Evolutionary conservation across 2,113 vertebrate species (phyloP).

Genomic region (Corythoichthys intestinalis): DNA sequence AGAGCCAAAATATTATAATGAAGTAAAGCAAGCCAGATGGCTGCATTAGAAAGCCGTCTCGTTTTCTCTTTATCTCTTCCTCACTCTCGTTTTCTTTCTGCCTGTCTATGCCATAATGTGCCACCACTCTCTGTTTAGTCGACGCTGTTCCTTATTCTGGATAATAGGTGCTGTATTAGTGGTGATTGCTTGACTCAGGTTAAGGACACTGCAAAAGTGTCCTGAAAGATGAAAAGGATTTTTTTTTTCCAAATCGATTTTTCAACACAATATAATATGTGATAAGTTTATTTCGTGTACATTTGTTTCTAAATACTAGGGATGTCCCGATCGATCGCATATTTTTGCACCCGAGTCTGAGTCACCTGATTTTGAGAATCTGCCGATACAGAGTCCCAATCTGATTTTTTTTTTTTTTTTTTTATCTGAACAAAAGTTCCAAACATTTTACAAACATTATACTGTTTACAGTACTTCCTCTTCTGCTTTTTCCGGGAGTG

Average conservation of each 20-base stretch:
- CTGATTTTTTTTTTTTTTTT: no score
- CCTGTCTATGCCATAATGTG: conserved; percentile 20
- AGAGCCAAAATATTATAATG: conserved; percentile 81
- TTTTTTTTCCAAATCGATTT: not conserved
- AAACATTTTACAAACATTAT: no score
- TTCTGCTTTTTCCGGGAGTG: no score
- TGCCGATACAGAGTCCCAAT: no score
- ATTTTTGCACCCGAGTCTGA: no score
- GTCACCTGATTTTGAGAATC: no score
- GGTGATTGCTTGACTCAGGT: conserved; percentile 22
- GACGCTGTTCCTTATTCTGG: conserved; percentile 21
- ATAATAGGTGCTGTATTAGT: conserved; percentile 29
- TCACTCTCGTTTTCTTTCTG: conserved; percentile 19
- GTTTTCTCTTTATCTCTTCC: conserved; percentile 21
- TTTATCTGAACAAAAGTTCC: no score
- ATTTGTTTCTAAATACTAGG: no score
- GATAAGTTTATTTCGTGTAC: no score
- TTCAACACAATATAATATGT: no score
- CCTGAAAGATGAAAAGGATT: not conserved
- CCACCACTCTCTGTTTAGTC: conserved; percentile 16
- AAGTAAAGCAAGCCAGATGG: conserved; percentile 86
- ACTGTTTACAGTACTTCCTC: no score
- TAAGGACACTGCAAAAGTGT: conserved; percentile 27
- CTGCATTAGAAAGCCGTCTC: conserved; percentile 73
- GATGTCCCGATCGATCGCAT: no score